phyloP scores from a whole-genome alignment of 2,113 vertebrate genomes.

The Corythaixoides concolor region DNA sequence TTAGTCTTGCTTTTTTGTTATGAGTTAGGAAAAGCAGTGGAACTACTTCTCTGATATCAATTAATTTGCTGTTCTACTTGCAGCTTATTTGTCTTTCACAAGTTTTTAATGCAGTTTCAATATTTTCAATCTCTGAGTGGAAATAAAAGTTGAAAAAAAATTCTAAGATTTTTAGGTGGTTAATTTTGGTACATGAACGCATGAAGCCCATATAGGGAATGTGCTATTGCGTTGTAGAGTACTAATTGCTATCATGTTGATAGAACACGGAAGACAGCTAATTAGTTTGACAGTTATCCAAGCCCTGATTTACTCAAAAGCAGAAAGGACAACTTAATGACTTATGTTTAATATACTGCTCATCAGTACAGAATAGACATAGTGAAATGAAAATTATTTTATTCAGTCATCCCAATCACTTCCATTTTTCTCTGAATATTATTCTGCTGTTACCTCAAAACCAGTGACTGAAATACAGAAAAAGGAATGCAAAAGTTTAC shows the following conservation, averaged over 20 bases:
- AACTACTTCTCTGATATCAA: background rate
- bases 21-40: background rate
- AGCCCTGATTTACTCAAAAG: background rate
- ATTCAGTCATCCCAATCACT: background rate
- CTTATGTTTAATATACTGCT: background rate
- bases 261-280: background rate
- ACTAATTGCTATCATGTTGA: background rate
- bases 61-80: background rate
- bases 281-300: background rate
- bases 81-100: background rate
- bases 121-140: background rate
- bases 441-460: background rate
- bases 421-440: background rate
- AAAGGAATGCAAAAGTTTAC: background rate
- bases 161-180: background rate
- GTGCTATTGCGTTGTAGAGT: background rate
- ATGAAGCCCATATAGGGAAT: background rate
- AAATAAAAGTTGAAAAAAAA: background rate
- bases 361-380: background rate
- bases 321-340: background rate
- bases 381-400: background rate
- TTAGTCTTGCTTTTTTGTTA: background rate
- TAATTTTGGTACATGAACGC: background rate
- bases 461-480: background rate
- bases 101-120: background rate